Percentiles rank a stretch among this genome's conserved stretches.
phyloP scores from a whole-genome alignment of 2,113 vertebrate genomes.

The Cavia aperea region DNA sequence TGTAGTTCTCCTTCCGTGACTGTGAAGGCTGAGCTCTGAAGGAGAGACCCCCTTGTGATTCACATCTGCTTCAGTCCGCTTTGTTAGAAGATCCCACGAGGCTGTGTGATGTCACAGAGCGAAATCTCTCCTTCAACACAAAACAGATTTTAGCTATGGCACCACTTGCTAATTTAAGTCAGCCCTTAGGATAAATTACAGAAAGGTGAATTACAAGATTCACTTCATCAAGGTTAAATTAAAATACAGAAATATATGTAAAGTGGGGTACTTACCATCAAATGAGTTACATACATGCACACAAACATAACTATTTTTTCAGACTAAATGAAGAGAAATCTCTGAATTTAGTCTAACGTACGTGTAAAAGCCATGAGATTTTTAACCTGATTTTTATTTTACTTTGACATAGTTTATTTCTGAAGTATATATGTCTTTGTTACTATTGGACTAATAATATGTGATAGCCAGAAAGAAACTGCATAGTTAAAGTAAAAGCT shows the following conservation, averaged over 20 bases:
- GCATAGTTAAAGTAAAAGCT: background rate
- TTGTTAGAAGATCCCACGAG: background rate
- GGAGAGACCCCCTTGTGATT: background rate
- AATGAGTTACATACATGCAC: background rate
- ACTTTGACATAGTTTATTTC: conserved; percentile 14
- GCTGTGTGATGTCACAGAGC: background rate
- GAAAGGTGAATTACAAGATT: conserved; percentile 10
- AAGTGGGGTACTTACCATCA: conserved; percentile 13
- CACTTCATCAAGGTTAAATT: conserved; percentile 24
- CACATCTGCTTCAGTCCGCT: background rate
- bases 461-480: background rate
- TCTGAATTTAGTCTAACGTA: conserved; percentile 7
- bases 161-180: conserved; percentile 17
- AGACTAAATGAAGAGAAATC: background rate
- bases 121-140: background rate
- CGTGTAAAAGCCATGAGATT: background rate
- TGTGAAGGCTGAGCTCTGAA: background rate
- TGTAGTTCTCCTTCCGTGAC: background rate
- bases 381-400: conserved; percentile 7
- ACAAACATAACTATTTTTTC: conserved; percentile 37
- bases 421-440: background rate
- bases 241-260: conserved; percentile 18
- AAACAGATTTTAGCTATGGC: background rate
- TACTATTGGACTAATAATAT: background rate
- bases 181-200: background rate